Evolutionary conservation across 2,888 invertebrate species (phyloP), one percentile per base, ranked within the genome.

Genomic region (Eulithis prunata): DNA sequence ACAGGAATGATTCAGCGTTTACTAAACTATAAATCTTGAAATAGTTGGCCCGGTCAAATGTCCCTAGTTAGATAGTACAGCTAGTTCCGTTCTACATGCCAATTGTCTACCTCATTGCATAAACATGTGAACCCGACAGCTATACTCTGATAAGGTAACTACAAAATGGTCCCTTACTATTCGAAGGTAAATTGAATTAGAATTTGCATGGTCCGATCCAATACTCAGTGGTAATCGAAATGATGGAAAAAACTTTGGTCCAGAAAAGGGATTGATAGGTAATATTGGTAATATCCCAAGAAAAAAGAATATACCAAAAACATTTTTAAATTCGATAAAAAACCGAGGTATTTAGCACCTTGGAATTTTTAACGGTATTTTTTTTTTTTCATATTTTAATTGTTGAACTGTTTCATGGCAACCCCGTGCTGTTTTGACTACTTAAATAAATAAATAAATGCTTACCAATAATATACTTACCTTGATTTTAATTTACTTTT

Each of bases 131-230:
- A 62, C 57, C 64, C 57, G 63, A 68, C 63, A 57, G 64, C 63
- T 66, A 68, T 57, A 49, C 55, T 54, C 67, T 60, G 62, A 62
- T 68, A 68, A 79, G 75, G 75, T 75, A 81, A 83, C 57, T 82
- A 78, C 81, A 81, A 78, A 59, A 88, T 86, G 87, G 84, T 80
- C 79, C 86, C 81, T 81, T 83, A 82, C 82, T 87, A 85, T 86
- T 89, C 85, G 85, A 84, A 85, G 84, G 86, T 84, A 88, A 91
- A 92, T 91, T 90, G 90, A 92, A 92, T 90, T 83, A 82, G 82
- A 88, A 90, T 86, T 59, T 63, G 56, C 60, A 36, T 57, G 60
- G 56, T 60, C 49, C 41, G 32, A 62, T 60, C 60, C 59, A 57
- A 64, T 45, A 21, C 52, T 59, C 54, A 49, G 57, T 62, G 59